Evolutionary conservation across 2,797 vertebrate genomes (phyloP).

Genomic region (Chaenodraco wilsoni): DNA sequence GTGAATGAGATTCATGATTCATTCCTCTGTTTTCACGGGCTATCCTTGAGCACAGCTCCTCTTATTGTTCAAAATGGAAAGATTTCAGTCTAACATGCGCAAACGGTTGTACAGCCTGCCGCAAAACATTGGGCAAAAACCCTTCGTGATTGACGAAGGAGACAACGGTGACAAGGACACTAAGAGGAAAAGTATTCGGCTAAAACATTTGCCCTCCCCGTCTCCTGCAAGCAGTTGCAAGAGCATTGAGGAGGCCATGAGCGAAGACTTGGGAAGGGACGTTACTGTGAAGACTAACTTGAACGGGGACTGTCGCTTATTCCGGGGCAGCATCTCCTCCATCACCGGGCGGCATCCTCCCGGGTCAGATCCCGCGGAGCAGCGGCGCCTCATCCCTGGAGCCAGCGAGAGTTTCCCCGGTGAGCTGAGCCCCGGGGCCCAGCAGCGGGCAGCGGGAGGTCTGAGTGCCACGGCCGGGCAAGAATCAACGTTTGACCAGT

Average conservation of each 20-base stretch:
- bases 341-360: conserved; percentile 89
- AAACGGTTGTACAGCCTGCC: conserved; percentile 97
- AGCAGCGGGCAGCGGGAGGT: conserved; percentile 63
- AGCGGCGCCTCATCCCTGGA: conserved; percentile 86
- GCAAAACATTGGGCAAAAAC: conserved; percentile 92
- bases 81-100: conserved; percentile 95
- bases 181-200: conserved; percentile 90
- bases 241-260: conserved; percentile 81
- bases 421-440: conserved; percentile 76
- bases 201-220: conserved; percentile 89
- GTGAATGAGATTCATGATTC: conserved; percentile 67
- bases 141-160: conserved; percentile 89
- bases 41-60: conserved; percentile 50
- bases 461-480: conserved; percentile 72
- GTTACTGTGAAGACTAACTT: conserved; percentile 88
- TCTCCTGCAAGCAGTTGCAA: conserved; percentile 83
- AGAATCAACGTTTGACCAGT: conserved; percentile 80
- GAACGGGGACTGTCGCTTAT: conserved; percentile 96
- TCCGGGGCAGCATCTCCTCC: conserved; percentile 92
- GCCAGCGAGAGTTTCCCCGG: conserved; percentile 78
- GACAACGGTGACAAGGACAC: conserved; percentile 88
- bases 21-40: conserved; percentile 56
- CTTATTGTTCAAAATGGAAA: conserved; percentile 87
- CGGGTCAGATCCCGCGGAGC: conserved; percentile 88
- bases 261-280: conserved; percentile 86